Percentiles rank a stretch among this genome's conserved stretches.
These are phyloP conservation scores for Sylvicapra grimmia DNA, from an alignment of 2,113 vertebrate species.

Conservation along the genomic window DNA sequence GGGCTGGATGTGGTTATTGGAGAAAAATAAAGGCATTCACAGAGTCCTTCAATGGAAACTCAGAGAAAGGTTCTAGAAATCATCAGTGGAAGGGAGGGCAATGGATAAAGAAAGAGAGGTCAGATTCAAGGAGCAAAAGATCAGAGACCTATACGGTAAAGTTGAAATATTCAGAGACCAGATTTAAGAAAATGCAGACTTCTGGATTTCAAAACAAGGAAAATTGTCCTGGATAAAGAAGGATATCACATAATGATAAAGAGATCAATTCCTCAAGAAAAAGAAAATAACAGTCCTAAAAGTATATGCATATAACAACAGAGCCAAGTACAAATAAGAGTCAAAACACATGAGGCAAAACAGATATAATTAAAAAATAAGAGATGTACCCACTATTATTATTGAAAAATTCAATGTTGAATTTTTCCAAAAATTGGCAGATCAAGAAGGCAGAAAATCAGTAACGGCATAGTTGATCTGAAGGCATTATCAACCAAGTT, in stretches of 20 bases:
- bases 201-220: not conserved
- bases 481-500: not conserved
- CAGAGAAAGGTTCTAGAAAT: not conserved
- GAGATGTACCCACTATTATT: not conserved
- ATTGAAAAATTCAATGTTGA: not conserved
- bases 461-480: not conserved
- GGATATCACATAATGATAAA: not conserved
- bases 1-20: not conserved
- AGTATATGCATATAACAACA: not conserved
- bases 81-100: not conserved
- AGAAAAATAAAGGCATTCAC: slow-evolving; percentile 53
- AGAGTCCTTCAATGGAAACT: slow-evolving; percentile 45
- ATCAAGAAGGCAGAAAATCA: not conserved
- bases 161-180: not conserved
- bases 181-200: not conserved
- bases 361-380: not conserved
- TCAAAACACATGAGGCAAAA: not conserved
- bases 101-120: not conserved
- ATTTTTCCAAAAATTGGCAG: not conserved
- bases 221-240: not conserved
- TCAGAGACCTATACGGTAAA: not conserved
- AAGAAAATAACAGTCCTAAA: not conserved
- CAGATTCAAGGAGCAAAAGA: not conserved
- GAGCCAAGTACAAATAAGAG: not conserved
- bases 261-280: not conserved